These are phyloP conservation scores for Solenodon paradoxus DNA, from an alignment of 2,113 vertebrate genomes.

Conservation along the genomic window DNA sequence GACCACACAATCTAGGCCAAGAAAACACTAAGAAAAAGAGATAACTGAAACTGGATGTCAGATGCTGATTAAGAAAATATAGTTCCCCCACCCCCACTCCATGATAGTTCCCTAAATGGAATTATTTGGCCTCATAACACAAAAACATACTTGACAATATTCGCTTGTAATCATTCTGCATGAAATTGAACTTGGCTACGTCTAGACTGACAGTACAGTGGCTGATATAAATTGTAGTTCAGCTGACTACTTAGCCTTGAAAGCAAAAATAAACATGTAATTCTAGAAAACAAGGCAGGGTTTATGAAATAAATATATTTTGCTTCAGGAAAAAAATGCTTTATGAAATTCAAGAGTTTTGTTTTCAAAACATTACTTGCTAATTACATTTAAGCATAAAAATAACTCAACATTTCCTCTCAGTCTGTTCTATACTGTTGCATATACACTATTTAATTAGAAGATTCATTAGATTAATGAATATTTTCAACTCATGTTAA, in stretches of 20 bases:
- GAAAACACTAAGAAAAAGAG: constrained; percentile 8
- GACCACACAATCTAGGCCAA: neutral
- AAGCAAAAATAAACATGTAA: constrained; percentile 22
- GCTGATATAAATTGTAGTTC: constrained; percentile 1
- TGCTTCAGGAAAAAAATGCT: neutral
- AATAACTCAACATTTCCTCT: constrained; percentile 20
- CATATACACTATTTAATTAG: constrained; percentile 52
- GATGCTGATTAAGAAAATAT: neutral
- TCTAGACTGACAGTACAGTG: constrained; percentile 8
- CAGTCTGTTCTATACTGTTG: neutral
- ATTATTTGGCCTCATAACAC: neutral
- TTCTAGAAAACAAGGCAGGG: neutral
- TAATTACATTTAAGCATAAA: constrained; percentile 46
- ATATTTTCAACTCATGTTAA: constrained; percentile 51
- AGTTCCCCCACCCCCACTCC: accelerated
- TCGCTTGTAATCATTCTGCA: neutral
- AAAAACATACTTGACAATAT: neutral
- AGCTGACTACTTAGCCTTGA: constrained; percentile 3
- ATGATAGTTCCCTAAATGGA: neutral
- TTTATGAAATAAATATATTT: constrained; percentile 46
- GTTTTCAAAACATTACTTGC: constrained; percentile 52
- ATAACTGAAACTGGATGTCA: neutral
- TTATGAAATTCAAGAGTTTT: constrained; percentile 57
- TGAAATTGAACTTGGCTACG: neutral
- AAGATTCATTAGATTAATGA: constrained; percentile 67